A percentile compares a stretch with the other conserved stretches of the same genome.
phyloP scores from a whole-genome alignment of 2,888 invertebrate genomes.

The Orthonychiurus folsomi region DNA sequence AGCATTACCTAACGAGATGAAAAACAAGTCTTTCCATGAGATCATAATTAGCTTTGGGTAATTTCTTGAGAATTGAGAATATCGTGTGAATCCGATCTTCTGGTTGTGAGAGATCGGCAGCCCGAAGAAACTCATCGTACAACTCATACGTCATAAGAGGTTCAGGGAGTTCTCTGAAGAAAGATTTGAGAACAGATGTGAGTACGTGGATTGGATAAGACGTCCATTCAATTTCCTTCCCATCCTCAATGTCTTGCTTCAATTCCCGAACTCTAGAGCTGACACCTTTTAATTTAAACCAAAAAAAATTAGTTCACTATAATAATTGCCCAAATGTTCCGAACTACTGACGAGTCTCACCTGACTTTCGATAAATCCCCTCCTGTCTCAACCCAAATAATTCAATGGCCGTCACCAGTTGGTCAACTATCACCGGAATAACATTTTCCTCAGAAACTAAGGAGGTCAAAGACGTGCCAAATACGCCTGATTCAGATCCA shows the following conservation, averaged over 20 bases:
- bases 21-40: slow-evolving; percentile 85
- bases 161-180: slow-evolving; percentile 68
- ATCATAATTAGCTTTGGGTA: slow-evolving; percentile 81
- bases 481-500: slow-evolving; percentile 52
- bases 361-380: slow-evolving; percentile 87
- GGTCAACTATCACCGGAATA: slow-evolving; percentile 79
- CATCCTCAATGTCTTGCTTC: slow-evolving; percentile 65
- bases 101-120: slow-evolving; percentile 71
- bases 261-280: slow-evolving; percentile 53
- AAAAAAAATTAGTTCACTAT: slow-evolving; percentile 5
- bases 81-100: slow-evolving; percentile 74
- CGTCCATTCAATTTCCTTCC: slow-evolving; percentile 62
- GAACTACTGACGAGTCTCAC: slow-evolving; percentile 37
- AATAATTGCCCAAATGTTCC: background rate
- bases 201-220: slow-evolving; percentile 80
- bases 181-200: slow-evolving; percentile 72
- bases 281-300: slow-evolving; percentile 48
- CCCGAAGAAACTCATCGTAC: slow-evolving; percentile 87
- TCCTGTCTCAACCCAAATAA: slow-evolving; percentile 84
- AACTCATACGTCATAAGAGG: slow-evolving; percentile 85
- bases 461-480: slow-evolving; percentile 68
- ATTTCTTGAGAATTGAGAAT: slow-evolving; percentile 75
- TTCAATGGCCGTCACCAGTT: slow-evolving; percentile 80
- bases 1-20: slow-evolving; percentile 64
- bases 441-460: slow-evolving; percentile 62